Percentiles rank a stretch among this genome's conserved stretches.
Evolutionary conservation across 2,888 invertebrate genomes (phyloP).

Genomic region (Lasioglossum villosulum): DNA sequence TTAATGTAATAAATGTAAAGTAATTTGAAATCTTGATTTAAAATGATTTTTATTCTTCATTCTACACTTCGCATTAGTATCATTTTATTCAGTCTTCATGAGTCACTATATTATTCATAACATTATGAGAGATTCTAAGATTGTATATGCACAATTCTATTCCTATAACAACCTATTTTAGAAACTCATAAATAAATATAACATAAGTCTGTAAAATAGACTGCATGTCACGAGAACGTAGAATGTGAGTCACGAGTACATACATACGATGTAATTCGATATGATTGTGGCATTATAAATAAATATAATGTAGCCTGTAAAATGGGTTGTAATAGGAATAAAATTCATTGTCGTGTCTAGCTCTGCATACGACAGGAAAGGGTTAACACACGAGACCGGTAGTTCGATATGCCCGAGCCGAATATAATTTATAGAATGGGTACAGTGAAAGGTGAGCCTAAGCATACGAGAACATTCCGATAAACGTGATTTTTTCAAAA

Average conservation of each 20-base stretch:
- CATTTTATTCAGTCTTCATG: neutral
- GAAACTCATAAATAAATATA: neutral
- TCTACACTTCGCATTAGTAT: neutral
- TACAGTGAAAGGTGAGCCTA: conserved; percentile 39
- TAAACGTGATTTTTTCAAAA: conserved; percentile 24
- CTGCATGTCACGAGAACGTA: neutral
- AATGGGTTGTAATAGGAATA: conserved; percentile 1
- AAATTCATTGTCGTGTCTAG: neutral
- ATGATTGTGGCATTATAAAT: neutral
- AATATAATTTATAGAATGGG: neutral
- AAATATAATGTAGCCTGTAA: neutral
- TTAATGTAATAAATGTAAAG: too few relatives aligned
- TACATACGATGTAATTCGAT: neutral
- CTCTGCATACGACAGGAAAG: neutral
- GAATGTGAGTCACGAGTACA: neutral
- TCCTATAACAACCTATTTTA: neutral
- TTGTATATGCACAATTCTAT: neutral
- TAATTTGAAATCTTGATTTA: too few relatives aligned
- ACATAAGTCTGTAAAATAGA: neutral
- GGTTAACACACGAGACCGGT: neutral
- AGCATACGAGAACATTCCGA: conserved; percentile 20
- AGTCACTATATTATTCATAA: neutral
- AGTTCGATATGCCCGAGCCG: neutral
- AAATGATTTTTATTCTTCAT: neutral
- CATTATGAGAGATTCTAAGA: neutral